Evolutionary conservation across 1,140 invertebrate genomes (phyloP), one percentile per base, ranked within the genome.

Genomic region (Zaprionus ornatus): DNA sequence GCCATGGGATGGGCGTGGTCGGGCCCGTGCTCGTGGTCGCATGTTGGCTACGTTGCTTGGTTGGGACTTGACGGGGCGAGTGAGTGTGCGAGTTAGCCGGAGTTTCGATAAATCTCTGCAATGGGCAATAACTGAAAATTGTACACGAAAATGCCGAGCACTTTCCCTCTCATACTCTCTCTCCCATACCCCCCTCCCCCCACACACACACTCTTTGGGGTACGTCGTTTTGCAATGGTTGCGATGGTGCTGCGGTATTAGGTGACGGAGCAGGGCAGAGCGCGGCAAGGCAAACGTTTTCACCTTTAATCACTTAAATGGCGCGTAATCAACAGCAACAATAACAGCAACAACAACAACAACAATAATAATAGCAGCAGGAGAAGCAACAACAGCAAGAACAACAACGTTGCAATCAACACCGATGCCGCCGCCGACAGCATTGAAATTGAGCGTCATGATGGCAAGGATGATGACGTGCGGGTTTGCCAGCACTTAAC

Each of bases 301-400:
- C 81, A 88, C 84, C 84, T 90, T 88, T 88, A 88, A 88, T 88
- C 84, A 88, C 85, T 84, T 88, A 90, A 88, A 88, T 76, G 85
- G 68, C 80, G 77, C 78, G 80, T 87, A 87, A 87, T 88, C 85
- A 87, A 71, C 67, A 80, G 50, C 80, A 82, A 66, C 62, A 73
- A 66, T 37, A 66, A 15, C 50, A 60, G 21, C 27, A 72, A 42
- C 42, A 61, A 29, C 67, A 62, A 48, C 57, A 71, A 45, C 74
- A n/a, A n/a, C 64, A 79, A 68, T 63, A 80, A 17, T 69, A 81
- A 42, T 40, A 67, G 13, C 72, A 71, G 10, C 63, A 74, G 61
- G 42, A 77, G 9, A 61, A 77, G 48, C 40, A 70, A 13, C 67
- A 70, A 50, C 50, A 60, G 21, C 27, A 72, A 42, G 54, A 61